Percentiles rank a stretch among this genome's conserved stretches.
phyloP scores from a whole-genome alignment of 2,888 invertebrate genomes.

The Coleophora flavipennella region DNA sequence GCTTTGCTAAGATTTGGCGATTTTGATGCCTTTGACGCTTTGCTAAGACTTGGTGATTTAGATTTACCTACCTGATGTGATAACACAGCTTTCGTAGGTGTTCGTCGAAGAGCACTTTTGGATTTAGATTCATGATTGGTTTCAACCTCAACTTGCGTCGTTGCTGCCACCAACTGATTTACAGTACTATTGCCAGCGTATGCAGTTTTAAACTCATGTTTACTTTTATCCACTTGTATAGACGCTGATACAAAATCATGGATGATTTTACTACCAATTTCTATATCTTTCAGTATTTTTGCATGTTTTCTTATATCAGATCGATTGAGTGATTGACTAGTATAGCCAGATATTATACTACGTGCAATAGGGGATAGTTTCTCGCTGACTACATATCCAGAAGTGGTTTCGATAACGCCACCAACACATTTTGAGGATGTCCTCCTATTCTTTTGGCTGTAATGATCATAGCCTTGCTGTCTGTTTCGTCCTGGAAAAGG shows the following conservation, averaged over 20 bases:
- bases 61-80: no score
- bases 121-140: conserved; percentile 1
- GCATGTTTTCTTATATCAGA: not conserved
- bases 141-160: conserved; percentile 2
- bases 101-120: no score
- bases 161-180: no score
- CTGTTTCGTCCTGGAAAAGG: conserved; percentile 28
- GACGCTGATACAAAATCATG: conserved; percentile 22
- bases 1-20: conserved; percentile 4
- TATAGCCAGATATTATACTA: conserved; percentile 18
- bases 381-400: conserved; percentile 25
- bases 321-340: conserved; percentile 1
- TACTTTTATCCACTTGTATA: conserved; percentile 27
- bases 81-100: no score
- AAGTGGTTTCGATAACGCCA: conserved; percentile 24
- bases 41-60: conserved; percentile 1
- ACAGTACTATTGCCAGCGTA: conserved; percentile 1
- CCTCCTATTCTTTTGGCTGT: conserved; percentile 32
- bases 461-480: conserved; percentile 20
- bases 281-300: conserved; percentile 20
- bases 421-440: conserved; percentile 49
- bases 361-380: conserved; percentile 45
- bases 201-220: no score
- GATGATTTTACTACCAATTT: conserved; percentile 29
- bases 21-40: conserved; percentile 11